Conservation (phyloP, 1,140 invertebrate species). For the Drosophila varians region DNA sequence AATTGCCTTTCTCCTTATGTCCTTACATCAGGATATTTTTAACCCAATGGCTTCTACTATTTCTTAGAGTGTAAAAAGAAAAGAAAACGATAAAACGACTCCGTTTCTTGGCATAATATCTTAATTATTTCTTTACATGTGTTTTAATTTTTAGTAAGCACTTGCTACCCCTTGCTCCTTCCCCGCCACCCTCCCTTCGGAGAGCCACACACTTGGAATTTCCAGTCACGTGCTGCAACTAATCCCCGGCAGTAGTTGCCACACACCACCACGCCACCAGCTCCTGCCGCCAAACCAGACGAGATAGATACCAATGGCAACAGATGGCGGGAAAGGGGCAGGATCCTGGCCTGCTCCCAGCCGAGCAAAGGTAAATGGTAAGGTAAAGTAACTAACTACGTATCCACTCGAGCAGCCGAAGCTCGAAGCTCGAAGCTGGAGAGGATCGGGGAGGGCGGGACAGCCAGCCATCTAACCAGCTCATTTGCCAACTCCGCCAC, state of each 20-base stretch:
- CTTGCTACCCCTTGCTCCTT: slow-evolving; percentile 25
- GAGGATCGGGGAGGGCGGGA: slow-evolving; percentile 2
- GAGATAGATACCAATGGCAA: slow-evolving; percentile 49
- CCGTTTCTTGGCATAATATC: slow-evolving; percentile 68
- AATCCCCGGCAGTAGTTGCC: slow-evolving; percentile 40
- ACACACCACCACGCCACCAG: background rate
- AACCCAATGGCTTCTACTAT: background rate
- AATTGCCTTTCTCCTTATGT: too few relatives aligned
- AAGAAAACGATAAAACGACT: background rate
- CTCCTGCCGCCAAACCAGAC: background rate
- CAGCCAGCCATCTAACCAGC: slow-evolving; percentile 48
- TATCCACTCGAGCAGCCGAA: slow-evolving; percentile 30
- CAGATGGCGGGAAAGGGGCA: slow-evolving; percentile 46
- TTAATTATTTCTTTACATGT: slow-evolving; percentile 81
- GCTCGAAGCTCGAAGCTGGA: background rate
- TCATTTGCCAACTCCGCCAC: slow-evolving; percentile 45
- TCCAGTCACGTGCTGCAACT: slow-evolving; percentile 78
- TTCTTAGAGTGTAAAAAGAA: background rate
- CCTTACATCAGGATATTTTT: too few relatives aligned
- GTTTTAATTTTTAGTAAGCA: slow-evolving; percentile 80
- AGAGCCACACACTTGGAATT: slow-evolving; percentile 49
- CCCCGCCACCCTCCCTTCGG: background rate
- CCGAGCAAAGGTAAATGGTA: slow-evolving; percentile 65
- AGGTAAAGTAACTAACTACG: slow-evolving; percentile 70
- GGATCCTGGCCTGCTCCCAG: background rate